Evolutionary conservation across 2,888 invertebrate species (phyloP), one percentile per base, ranked within the genome.

Genomic region (Ctenicera cuprea): DNA sequence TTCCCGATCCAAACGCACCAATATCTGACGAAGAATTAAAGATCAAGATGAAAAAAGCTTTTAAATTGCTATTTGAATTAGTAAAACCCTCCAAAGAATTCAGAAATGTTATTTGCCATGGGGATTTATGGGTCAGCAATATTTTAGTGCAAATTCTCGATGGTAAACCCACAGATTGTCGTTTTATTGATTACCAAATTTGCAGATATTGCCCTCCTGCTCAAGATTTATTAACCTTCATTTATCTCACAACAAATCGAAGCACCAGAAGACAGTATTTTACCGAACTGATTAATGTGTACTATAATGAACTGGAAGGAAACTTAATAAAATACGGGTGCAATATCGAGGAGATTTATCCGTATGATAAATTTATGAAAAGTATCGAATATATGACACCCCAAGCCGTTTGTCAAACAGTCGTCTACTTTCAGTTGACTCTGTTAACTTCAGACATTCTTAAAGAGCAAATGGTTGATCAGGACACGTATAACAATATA

Each of bases 121-220:
- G 59, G 20, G 59, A 59, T 59, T 59, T 59, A 38, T 59, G 59
- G 59, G 37, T 38, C 11, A 59, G 12, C 41, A 59, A 59, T 20
- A 59, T 38, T 11, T 38, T 59, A 12, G 20, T 59, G 5, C 59
- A 38, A 20, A 14, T 14, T 38, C 14, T 33, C 0, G 59, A 59
- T 59, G 59, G 41, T 16, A 59, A 59, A 20, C 80, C 82, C 9
- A 64, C 74, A 7, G 78, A 81, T 16, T 85, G 85, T 61, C 85
- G 83, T 76, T 82, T 87, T 64, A 83, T 87, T 0, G 87, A 87
- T 81, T 87, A 85, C 76, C 87, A 87, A 79, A 82, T 82, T 43
- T 82, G 79, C 0, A 77, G 87, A 69, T 93, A 91, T 81, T 90
- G 90, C 11, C 92, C 94, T 0, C 91, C 92, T 0, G 89, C 91